phyloP scores from a whole-genome alignment of 2,797 vertebrate genomes.

The Fratercula arctica region DNA sequence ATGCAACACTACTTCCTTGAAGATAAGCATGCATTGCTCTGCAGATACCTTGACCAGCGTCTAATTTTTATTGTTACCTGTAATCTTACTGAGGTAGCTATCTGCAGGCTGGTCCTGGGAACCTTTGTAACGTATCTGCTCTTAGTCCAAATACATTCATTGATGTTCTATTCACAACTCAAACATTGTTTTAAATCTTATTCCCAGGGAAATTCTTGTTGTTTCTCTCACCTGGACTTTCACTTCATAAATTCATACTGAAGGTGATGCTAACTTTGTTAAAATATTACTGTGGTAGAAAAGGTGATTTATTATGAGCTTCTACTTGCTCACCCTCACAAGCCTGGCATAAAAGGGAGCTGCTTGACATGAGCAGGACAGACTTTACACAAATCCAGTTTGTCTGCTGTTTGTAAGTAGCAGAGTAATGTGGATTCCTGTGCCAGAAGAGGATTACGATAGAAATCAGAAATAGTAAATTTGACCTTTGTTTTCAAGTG shows the following conservation, averaged over 20 bases:
- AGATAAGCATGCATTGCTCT: neutral
- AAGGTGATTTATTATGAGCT: neutral
- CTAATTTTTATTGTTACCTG: neutral
- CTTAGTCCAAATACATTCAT: neutral
- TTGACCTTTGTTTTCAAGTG: neutral
- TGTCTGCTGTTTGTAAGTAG: neutral
- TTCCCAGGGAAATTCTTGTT: neutral
- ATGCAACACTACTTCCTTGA: neutral
- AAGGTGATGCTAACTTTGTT: neutral
- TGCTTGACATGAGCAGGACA: neutral
- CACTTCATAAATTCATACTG: neutral
- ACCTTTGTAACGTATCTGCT: neutral
- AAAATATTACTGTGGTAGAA: neutral
- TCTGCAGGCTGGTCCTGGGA: neutral
- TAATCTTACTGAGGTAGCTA: neutral
- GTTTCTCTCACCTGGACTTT: neutral
- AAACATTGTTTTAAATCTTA: neutral
- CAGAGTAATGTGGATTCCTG: neutral
- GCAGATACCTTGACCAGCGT: neutral
- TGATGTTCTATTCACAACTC: neutral
- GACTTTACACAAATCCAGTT: neutral
- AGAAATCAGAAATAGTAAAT: neutral
- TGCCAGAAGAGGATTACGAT: neutral
- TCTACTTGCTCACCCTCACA: neutral
- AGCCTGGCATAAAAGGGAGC: neutral